These are phyloP conservation scores for Asobara japonica DNA, from an alignment of 1,140 invertebrate genomes.

Conservation along the genomic window DNA sequence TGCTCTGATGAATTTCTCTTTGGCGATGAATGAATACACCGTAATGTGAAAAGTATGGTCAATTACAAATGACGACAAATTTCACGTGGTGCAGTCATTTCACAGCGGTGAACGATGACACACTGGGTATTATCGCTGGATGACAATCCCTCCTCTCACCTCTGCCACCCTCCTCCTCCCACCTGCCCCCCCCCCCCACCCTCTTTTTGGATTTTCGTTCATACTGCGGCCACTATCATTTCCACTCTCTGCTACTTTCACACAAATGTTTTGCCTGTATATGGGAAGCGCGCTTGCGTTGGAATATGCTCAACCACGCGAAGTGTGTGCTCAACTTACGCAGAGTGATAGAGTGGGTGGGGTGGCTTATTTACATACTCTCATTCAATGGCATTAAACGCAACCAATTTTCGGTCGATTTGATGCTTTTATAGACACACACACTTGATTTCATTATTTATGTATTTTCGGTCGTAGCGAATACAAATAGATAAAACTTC, in stretches of 20 bases:
- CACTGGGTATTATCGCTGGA: conserved; percentile 56
- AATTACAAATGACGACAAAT: conserved; percentile 22
- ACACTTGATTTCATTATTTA: conserved; percentile 16
- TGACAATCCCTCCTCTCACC: too few relatives aligned
- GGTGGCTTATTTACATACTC: conserved; percentile 6
- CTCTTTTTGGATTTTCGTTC: conserved; percentile 12
- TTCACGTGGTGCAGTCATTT: conserved; percentile 38
- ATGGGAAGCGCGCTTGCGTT: conserved; percentile 18
- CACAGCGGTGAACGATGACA: conserved; percentile 53
- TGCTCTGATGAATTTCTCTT: neutral
- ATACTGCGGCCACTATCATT: conserved; percentile 2
- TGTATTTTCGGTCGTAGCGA: neutral
- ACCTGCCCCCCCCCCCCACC: conserved; percentile 32
- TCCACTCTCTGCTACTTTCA: neutral
- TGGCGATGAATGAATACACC: neutral
- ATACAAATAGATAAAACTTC: conserved; percentile 10
- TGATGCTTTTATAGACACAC: conserved; percentile 17
- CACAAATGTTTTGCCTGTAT: neutral
- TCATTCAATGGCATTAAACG: conserved; percentile 7
- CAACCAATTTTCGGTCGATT: conserved; percentile 11
- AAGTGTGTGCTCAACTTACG: conserved; percentile 8
- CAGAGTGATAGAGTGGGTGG: neutral
- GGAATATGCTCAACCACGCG: conserved; percentile 13
- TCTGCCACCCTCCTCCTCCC: too few relatives aligned
- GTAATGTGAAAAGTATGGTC: neutral